Evolutionary conservation across 2,113 vertebrate genomes (phyloP), one percentile per base, ranked within the genome.

Genomic region (Aptenodytes forsteri): DNA sequence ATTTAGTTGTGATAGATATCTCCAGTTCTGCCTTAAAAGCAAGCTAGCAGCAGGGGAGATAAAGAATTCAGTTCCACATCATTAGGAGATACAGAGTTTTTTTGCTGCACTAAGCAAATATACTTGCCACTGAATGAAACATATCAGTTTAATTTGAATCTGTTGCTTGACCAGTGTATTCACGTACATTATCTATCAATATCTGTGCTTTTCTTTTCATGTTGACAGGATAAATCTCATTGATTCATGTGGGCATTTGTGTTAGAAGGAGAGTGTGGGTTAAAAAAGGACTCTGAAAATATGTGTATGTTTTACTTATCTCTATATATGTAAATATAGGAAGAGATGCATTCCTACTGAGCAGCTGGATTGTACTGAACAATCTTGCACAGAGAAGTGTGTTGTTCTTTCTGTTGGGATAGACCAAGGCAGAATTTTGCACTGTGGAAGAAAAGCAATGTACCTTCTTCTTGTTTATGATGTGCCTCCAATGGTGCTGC

Each of bases 1-100:
- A 79, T 90, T 97, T 92, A 77, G 83, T 84, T 87, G 36, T 87
- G 77, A 96, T 90, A 92, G 65, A 56, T 94, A 91, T 92, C 87
- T 72, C 56, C 42, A 85, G 90, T 89, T 94, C 94, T 94, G 73
- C 81, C 89, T 97, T 95, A 93, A 81, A 87, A 91, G 72, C 47
- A 86, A 88, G 73, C 22, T 67, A 88, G 67, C 83, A 97, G 73
- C 77, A 90, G 32, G 56, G 30, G 26, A 95, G 70, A 95, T 75
- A 94, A 89, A 89, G 81, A 95, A 94, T 94, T 93, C 88, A 85
- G 85, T 79, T 93, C 81, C 61, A 91, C 65, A 65, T 76, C 58
- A 77, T 93, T 93, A 93, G 72, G 49, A 91, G 58, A 90, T 72
- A 70, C 38, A 76, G 54, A 55, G 2, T 15, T 61, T 86, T 83